Evolutionary conservation across 2,888 invertebrate genomes (phyloP).

Genomic region (Stenchaetothrips biformis): DNA sequence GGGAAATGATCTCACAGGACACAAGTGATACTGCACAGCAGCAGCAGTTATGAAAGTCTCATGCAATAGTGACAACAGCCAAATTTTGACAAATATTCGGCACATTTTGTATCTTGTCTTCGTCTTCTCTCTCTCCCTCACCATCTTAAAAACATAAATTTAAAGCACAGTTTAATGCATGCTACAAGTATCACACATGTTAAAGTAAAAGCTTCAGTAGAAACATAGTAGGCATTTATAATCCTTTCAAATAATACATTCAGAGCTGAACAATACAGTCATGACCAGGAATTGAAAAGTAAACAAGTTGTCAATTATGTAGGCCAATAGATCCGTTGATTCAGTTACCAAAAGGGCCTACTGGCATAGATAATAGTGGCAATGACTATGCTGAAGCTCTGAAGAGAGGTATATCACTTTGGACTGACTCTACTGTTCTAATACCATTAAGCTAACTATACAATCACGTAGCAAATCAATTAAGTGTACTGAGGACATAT

Average conservation of each 20-base stretch:
- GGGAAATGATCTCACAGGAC: background rate
- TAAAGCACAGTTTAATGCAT: background rate
- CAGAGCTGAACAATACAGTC: background rate
- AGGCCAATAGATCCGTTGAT: background rate
- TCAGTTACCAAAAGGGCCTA: background rate
- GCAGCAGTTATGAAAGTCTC: constrained; percentile 14
- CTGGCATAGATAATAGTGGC: background rate
- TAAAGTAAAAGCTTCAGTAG: constrained; percentile 21
- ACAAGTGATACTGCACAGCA: constrained; percentile 8
- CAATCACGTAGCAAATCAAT: background rate
- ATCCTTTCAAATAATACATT: background rate
- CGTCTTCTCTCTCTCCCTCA: background rate
- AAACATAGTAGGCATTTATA: background rate
- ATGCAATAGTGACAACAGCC: background rate
- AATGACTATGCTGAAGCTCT: background rate
- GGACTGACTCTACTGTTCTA: background rate
- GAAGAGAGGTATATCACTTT: background rate
- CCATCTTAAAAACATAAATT: background rate
- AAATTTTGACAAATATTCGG: background rate
- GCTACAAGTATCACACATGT: constrained; percentile 5
- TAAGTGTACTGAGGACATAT: background rate
- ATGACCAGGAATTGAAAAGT: background rate
- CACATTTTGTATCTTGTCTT: background rate
- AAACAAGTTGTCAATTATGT: background rate
- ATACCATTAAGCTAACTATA: background rate